Base-by-base conservation (phyloP, 2,888 invertebrate genomes). In the Chrysodeixis includens region DNA sequence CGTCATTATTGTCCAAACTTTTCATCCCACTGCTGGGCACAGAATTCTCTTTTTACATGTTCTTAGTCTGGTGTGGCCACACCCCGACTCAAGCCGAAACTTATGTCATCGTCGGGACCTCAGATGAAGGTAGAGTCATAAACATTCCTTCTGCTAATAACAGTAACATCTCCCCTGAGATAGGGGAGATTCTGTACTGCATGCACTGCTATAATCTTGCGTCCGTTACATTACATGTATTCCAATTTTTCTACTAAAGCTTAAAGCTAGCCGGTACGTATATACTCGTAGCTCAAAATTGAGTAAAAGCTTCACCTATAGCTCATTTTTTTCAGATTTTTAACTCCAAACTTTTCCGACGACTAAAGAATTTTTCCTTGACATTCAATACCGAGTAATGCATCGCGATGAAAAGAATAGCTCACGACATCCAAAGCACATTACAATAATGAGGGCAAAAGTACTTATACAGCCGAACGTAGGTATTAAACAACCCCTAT, bases 401-500 rank as follows among this genome's bases (percentile, higher is more conserved):
- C 46, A 49, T 49, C 16, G 10, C 46, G 3, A 2, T 0, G 18
- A 1, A 30, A n/a, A 16, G 20, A 57, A 16, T 16, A 57, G 30
- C 12, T 30, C 9, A 18, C 46, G 12, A 44, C 14, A 52, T 35
- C 35, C 22, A 35, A 20, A 58, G 30, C 44, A 65, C 51, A 52
- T 65, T 52, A 65, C 58, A 63, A 61, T 73, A 77, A 77, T 77
- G 66, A 69, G 65, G 52, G 62, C 53, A 54, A 40, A 55, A 51
- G 54, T 46, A 44, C 51, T 35, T 67, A 61, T 54, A 71, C 61
- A 46, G 18, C 12, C 30, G 44, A 62, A 30, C 32, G 32, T 46
- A 60, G 52, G 66, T 67, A 62, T 60, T 73, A 69, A 66, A 70
- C 73, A 71, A 60, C 71, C 64, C 56, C 54, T 76, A 82, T 86